Evolutionary conservation across 2,888 invertebrate species (phyloP).

Genomic region (Ptychoptera contaminata): DNA sequence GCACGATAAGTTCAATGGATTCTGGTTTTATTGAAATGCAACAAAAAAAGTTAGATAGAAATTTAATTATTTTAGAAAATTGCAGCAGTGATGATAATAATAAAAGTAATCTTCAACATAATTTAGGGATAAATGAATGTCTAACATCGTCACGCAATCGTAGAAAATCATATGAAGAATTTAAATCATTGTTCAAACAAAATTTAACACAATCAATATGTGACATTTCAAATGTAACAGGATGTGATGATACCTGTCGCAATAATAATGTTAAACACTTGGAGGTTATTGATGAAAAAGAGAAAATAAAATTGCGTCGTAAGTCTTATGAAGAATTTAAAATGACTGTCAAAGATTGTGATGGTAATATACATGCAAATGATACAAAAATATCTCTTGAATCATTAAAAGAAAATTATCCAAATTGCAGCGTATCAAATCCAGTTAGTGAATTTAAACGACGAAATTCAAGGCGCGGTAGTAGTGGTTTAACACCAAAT

Average conservation of each 20-base stretch:
- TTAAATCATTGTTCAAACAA: conserved; percentile 25
- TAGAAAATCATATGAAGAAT: conserved; percentile 31
- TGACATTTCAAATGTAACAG: not conserved
- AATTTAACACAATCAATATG: not conserved
- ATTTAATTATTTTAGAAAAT: not conserved
- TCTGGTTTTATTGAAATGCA: conserved; percentile 33
- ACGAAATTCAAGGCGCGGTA: too few species aligned
- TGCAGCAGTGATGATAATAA: conserved; percentile 5
- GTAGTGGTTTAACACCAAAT: too few species aligned
- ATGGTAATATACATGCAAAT: too few species aligned
- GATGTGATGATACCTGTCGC: not conserved
- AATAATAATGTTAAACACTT: conserved; percentile 3
- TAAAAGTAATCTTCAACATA: conserved; percentile 13
- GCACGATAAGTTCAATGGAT: conserved; percentile 31
- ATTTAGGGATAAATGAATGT: conserved; percentile 24
- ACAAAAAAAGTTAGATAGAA: conserved; percentile 8
- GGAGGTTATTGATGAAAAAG: conserved; percentile 13
- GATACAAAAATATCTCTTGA: too few species aligned
- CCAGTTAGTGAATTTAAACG: too few species aligned
- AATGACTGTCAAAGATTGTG: conserved; percentile 24
- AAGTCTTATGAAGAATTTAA: conserved; percentile 33
- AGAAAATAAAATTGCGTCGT: conserved; percentile 27
- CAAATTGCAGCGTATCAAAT: too few species aligned
- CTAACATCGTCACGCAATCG: conserved; percentile 30
- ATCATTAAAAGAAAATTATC: too few species aligned